These are phyloP conservation scores for Drosophila acutilabella DNA, from an alignment of 2,888 invertebrate genomes.

Conservation along the genomic window DNA sequence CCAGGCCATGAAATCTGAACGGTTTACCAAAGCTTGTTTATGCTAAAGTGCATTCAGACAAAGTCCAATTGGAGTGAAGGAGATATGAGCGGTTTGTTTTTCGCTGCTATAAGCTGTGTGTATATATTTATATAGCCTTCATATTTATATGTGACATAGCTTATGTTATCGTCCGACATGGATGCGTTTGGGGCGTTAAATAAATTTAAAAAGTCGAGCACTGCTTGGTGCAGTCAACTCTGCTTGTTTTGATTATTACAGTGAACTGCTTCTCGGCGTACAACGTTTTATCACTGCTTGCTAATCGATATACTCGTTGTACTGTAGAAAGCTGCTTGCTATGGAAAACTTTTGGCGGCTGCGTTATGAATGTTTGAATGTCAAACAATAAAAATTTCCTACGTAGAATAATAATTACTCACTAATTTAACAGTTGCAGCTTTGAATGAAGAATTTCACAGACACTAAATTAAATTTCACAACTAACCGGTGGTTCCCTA, in stretches of 20 bases:
- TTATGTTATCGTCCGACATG: not conserved
- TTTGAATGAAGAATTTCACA: not conserved
- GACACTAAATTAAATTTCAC: slow-evolving; percentile 26
- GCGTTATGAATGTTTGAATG: not conserved
- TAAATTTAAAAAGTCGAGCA: not conserved
- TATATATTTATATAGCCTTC: not conserved
- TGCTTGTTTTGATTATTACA: not conserved
- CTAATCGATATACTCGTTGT: not conserved
- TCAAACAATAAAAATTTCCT: not conserved
- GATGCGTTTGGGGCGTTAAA: not conserved
- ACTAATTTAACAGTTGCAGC: not conserved
- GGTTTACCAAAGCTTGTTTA: slow-evolving; percentile 44
- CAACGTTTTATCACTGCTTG: slow-evolving; percentile 28
- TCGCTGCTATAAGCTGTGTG: not conserved
- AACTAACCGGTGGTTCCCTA: slow-evolving; percentile 53
- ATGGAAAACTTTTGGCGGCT: not conserved
- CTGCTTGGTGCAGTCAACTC: not conserved
- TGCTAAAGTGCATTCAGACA: slow-evolving; percentile 31
- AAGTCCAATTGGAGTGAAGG: slow-evolving; percentile 34
- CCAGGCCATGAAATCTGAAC: slow-evolving; percentile 62
- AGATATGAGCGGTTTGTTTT: slow-evolving; percentile 1
- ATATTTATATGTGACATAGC: not conserved
- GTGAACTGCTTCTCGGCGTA: slow-evolving; percentile 9
- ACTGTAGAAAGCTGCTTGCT: slow-evolving; percentile 9
- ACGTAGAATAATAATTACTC: not conserved